phyloP scores from a whole-genome alignment of 2,797 vertebrate genomes.

The Poeciliopsis presidionis region DNA sequence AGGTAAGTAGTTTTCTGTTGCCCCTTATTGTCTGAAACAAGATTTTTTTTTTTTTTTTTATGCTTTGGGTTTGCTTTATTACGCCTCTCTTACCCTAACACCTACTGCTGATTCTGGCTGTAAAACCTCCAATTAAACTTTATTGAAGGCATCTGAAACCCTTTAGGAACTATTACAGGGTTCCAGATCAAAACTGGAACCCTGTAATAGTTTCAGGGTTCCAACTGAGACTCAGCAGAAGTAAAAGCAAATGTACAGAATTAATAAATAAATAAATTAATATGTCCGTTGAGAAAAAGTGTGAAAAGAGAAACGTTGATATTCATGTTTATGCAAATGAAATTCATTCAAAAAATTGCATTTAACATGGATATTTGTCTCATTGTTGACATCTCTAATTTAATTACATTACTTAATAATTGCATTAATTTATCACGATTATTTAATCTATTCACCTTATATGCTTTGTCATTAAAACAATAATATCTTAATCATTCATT shows the following conservation, averaged over 20 bases:
- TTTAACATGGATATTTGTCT: not conserved
- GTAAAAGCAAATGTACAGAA: not conserved
- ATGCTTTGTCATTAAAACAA: no score
- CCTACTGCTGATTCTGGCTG: conserved; percentile 38
- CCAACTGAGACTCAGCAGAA: not conserved
- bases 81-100: not conserved
- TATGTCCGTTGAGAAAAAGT: not conserved
- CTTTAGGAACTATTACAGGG: conserved; percentile 57
- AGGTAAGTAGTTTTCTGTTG: not conserved
- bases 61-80: not conserved
- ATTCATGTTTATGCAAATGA: not conserved
- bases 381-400: not conserved
- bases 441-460: no score
- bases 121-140: conserved; percentile 22
- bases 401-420: no score
- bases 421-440: no score
- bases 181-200: not conserved
- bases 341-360: not conserved
- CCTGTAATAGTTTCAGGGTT: no score
- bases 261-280: not conserved
- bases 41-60: not conserved
- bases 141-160: not conserved
- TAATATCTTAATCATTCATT: not conserved
- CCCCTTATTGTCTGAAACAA: not conserved
- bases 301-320: not conserved